These are phyloP conservation scores for Acanthochromis polyacanthus DNA, from an alignment of 2,113 vertebrate genomes.

Conservation along the genomic window DNA sequence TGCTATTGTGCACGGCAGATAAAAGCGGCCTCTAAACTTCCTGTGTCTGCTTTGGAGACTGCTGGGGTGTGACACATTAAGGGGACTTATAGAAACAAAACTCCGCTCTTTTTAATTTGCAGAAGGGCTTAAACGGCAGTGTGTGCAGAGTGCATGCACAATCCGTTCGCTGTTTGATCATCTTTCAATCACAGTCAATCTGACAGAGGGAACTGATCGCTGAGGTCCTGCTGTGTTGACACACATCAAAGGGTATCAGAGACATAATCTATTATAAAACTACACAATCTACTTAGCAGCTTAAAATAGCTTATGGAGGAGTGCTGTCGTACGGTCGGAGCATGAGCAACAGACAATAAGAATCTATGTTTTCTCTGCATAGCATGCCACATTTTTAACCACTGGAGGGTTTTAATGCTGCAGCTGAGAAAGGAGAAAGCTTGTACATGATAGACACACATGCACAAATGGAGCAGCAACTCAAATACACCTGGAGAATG, in stretches of 20 bases:
- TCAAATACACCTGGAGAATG: conserved; percentile 17
- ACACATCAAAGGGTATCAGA: conserved; percentile 39
- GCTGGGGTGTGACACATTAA: conserved; percentile 33
- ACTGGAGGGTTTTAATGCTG: conserved; percentile 19
- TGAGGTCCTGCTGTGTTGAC: conserved; percentile 46
- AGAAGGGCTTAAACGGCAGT: conserved; percentile 20
- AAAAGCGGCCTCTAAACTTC: conserved; percentile 70
- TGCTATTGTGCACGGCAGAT: conserved; percentile 66
- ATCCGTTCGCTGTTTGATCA: conserved; percentile 23
- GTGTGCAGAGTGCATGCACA: not conserved
- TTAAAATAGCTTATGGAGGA: conserved; percentile 32
- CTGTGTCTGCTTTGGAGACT: conserved; percentile 51
- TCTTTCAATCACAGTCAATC: conserved; percentile 33
- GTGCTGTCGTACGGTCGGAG: conserved; percentile 19
- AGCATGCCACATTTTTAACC: conserved; percentile 30
- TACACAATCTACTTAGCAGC: conserved; percentile 35
- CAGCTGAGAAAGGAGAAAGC: conserved; percentile 31
- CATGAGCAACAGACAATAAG: not conserved
- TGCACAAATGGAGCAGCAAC: not conserved
- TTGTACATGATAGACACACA: conserved; percentile 17
- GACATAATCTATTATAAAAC: conserved; percentile 63
- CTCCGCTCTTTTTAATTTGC: conserved; percentile 19
- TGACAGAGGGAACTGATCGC: conserved; percentile 15
- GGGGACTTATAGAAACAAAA: conserved; percentile 37
- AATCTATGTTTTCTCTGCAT: conserved; percentile 7